Conservation (phyloP, 2,797 vertebrate genomes). For the Molossus molossus region DNA sequence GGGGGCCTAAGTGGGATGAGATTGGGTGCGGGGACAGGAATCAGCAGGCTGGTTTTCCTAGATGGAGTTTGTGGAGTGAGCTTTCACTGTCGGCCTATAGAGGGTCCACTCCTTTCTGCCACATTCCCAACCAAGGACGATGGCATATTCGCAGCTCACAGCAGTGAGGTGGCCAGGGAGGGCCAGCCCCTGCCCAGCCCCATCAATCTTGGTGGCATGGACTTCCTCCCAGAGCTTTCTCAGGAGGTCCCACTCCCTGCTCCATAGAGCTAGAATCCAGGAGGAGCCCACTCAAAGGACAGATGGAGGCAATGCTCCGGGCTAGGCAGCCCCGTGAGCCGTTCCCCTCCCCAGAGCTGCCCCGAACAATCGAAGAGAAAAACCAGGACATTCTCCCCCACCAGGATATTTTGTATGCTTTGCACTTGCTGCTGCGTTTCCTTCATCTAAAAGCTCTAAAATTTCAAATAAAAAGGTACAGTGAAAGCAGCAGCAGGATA, state of each 20-base stretch:
- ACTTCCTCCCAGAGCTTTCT: slow-evolving; percentile 34
- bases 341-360: slow-evolving; percentile 49
- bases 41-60: neutral
- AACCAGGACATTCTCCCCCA: slow-evolving; percentile 82
- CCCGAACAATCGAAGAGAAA: slow-evolving; percentile 69
- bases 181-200: neutral
- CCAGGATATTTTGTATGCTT: slow-evolving; percentile 83
- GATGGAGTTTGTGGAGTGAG: neutral
- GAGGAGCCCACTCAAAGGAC: neutral
- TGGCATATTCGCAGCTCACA: neutral
- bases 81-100: neutral
- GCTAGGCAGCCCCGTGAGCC: neutral
- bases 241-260: neutral
- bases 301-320: neutral
- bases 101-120: neutral
- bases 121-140: neutral
- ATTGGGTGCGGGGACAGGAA: neutral
- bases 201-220: neutral
- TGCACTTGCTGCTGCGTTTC: slow-evolving; percentile 76
- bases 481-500: slow-evolving; percentile 85
- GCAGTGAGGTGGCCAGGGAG: neutral
- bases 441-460: slow-evolving; percentile 85
- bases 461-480: slow-evolving; percentile 85
- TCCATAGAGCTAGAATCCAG: neutral
- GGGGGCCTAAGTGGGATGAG: neutral